phyloP scores from a whole-genome alignment of 1,140 invertebrate genomes.

The Lysiphlebus fabarum region DNA sequence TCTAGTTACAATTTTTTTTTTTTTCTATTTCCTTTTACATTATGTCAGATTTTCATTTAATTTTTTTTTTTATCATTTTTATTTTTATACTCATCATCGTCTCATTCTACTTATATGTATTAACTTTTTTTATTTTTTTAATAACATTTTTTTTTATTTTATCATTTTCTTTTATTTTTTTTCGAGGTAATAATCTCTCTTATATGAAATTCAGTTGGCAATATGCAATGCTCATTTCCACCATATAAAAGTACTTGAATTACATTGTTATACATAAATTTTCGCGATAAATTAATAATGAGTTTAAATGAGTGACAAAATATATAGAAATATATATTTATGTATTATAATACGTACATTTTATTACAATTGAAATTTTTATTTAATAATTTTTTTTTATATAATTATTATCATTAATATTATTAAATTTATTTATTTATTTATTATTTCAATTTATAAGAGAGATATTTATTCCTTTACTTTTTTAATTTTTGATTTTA shows the following conservation, averaged over 20 bases:
- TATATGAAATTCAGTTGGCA: slow-evolving; percentile 14
- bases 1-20: too few species aligned
- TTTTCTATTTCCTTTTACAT: too few species aligned
- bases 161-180: slow-evolving; percentile 17
- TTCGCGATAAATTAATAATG: slow-evolving; percentile 22
- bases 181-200: background rate
- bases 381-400: slow-evolving; percentile 37
- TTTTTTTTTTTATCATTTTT: background rate
- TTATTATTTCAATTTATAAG: too few species aligned
- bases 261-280: slow-evolving; percentile 1
- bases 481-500: background rate
- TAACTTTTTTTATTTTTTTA: background rate
- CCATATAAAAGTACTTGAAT: background rate
- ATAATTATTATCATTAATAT: background rate
- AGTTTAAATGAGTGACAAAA: slow-evolving; percentile 42
- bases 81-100: background rate
- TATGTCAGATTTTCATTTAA: too few species aligned
- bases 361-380: slow-evolving; percentile 28
- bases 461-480: background rate
- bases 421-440: background rate
- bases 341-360: slow-evolving; percentile 30
- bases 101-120: background rate
- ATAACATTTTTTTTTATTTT: slow-evolving; percentile 11
- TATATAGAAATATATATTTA: slow-evolving; percentile 34
- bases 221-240: background rate